phyloP scores from a whole-genome alignment of 2,113 vertebrate species.

The Meleagris gallopavo region DNA sequence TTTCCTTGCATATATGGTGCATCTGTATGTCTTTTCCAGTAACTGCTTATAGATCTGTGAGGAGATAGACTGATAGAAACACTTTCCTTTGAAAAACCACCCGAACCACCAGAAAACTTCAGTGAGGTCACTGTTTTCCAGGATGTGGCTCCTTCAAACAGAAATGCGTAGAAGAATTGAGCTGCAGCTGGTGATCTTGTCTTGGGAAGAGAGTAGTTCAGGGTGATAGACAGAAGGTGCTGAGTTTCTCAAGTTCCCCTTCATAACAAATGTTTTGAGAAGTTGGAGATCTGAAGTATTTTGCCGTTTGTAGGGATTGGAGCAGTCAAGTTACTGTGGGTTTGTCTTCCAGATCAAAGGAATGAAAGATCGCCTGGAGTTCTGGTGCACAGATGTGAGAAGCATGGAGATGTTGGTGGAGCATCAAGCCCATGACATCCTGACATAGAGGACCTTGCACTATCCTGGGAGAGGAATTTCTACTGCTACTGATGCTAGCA shows the following conservation, averaged over 20 bases:
- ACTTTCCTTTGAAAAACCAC: fast-evolving
- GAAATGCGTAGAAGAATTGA: background rate
- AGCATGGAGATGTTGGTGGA: constrained; percentile 98
- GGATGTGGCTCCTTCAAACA: background rate
- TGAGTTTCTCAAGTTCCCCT: background rate
- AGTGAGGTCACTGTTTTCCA: fast-evolving
- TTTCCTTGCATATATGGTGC: fast-evolving
- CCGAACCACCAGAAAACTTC: fast-evolving
- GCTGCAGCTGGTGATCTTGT: fast-evolving
- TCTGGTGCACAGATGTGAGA: constrained; percentile 95
- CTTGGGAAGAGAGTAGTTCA: background rate
- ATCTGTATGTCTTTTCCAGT: fast-evolving
- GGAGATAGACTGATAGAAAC: background rate
- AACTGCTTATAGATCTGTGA: background rate
- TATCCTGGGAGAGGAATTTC: background rate
- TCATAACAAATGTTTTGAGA: fast-evolving
- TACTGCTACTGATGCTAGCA: constrained; percentile 13
- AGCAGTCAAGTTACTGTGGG: background rate
- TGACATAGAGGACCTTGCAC: constrained; percentile 81
- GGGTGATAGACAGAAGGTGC: background rate
- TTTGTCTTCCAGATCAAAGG: constrained; percentile 88
- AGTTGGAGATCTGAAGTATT: fast-evolving
- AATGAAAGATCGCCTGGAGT: constrained; percentile 96
- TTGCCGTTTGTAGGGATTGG: background rate
- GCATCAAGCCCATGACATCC: constrained; percentile 96